Conservation (phyloP, 2,888 invertebrate genomes). For the Anthoptus insignis region DNA sequence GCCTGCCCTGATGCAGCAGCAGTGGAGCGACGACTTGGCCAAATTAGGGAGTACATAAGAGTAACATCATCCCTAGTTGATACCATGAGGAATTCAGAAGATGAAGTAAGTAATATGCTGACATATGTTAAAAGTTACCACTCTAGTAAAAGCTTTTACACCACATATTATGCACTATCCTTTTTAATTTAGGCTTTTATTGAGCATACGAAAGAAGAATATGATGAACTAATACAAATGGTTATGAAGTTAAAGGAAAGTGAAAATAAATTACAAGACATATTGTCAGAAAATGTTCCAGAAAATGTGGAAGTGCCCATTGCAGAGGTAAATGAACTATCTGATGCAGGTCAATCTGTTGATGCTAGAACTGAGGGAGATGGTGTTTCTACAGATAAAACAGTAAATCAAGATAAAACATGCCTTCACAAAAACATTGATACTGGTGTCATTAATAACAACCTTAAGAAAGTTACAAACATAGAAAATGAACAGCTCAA, state of each 20-base stretch:
- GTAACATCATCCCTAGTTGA: constrained; percentile 91
- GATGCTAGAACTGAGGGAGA: constrained; percentile 31
- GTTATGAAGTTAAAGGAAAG: constrained; percentile 90
- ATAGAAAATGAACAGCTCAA: constrained; percentile 82
- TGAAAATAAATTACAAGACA: constrained; percentile 88
- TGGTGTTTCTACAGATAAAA: constrained; percentile 42
- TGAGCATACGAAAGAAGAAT: constrained; percentile 84
- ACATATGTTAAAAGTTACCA: too few relatives aligned
- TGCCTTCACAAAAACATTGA: constrained; percentile 62
- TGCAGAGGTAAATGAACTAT: constrained; percentile 57
- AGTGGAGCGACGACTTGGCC: constrained; percentile 90
- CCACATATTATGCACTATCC: constrained; percentile 26
- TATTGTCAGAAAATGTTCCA: constrained; percentile 74
- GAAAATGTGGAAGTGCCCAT: constrained; percentile 73
- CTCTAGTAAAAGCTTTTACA: not conserved
- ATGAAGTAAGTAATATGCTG: constrained; percentile 83
- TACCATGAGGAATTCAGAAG: constrained; percentile 89
- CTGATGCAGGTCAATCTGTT: constrained; percentile 13
- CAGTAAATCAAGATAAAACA: constrained; percentile 56
- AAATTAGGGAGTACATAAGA: constrained; percentile 91
- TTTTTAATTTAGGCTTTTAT: constrained; percentile 81
- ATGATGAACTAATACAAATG: constrained; percentile 89
- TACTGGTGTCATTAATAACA: constrained; percentile 58
- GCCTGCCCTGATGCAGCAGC: constrained; percentile 89
- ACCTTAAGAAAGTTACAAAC: constrained; percentile 78